Conservation (phyloP, 2,797 vertebrate genomes). For the Anabas testudineus region DNA sequence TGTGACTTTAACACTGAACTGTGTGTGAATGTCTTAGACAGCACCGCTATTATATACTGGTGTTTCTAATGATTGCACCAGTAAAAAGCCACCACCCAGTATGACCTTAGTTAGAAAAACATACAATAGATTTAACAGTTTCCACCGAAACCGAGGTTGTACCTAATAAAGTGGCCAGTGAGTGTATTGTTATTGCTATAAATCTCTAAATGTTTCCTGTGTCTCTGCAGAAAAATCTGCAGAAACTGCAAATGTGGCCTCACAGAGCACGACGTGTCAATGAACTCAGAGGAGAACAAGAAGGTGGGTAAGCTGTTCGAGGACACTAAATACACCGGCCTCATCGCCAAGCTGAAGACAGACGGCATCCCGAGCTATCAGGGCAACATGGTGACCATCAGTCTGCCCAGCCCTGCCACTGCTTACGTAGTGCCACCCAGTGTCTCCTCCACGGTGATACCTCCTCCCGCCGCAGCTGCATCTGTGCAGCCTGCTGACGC, state of each 20-base stretch:
- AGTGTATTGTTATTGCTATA: not conserved
- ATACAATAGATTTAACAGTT: too few relatives aligned
- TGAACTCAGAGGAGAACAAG: constrained; percentile 91
- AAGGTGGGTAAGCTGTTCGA: constrained; percentile 97
- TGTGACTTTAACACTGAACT: constrained; percentile 4
- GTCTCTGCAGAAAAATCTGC: constrained; percentile 92
- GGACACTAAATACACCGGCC: constrained; percentile 95
- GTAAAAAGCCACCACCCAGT: too few relatives aligned
- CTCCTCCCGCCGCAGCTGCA: constrained; percentile 20
- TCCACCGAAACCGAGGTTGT: too few relatives aligned
- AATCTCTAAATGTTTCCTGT: not conserved
- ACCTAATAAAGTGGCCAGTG: too few relatives aligned
- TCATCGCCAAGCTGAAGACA: constrained; percentile 95
- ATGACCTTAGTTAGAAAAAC: too few relatives aligned
- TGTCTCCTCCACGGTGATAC: constrained; percentile 34
- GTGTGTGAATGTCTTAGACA: too few relatives aligned
- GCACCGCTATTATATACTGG: too few relatives aligned
- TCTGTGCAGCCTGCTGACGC: constrained; percentile 13
- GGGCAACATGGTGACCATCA: constrained; percentile 91
- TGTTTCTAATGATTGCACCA: too few relatives aligned
- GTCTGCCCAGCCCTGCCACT: constrained; percentile 83
- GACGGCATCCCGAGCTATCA: constrained; percentile 91
- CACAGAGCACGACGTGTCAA: constrained; percentile 92
- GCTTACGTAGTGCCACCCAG: constrained; percentile 50
- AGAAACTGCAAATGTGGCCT: constrained; percentile 97